Percentiles rank a stretch among this genome's conserved stretches.
Conservation (phyloP, 1,140 invertebrate species). For the Micrasema longulum region DNA sequence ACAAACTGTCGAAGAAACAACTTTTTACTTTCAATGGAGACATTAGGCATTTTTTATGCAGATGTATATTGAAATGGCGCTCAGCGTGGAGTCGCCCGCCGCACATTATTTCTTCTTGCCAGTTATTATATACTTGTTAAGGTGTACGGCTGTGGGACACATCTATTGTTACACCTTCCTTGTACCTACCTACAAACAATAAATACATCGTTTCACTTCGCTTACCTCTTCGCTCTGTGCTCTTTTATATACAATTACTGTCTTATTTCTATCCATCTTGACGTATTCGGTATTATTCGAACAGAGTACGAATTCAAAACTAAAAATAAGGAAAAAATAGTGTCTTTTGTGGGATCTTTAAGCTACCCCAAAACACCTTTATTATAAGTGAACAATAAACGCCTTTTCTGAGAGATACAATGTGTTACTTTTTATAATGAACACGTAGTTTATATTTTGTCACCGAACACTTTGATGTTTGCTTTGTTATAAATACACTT, state of each 20-base stretch:
- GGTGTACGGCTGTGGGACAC: conserved; percentile 19
- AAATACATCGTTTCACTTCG: conserved; percentile 33
- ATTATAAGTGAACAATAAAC: conserved; percentile 41
- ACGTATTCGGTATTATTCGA: conserved; percentile 37
- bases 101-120: conserved; percentile 24
- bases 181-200: conserved; percentile 30
- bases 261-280: conserved; percentile 43
- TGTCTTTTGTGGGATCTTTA: conserved; percentile 38
- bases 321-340: conserved; percentile 19
- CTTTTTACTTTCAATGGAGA: conserved; percentile 38
- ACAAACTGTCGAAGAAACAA: conserved; percentile 16
- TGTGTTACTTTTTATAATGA: conserved; percentile 39
- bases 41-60: conserved; percentile 25
- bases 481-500: conserved; percentile 44
- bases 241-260: conserved; percentile 36
- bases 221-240: conserved; percentile 28
- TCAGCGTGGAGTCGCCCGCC: conserved; percentile 18
- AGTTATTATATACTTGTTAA: conserved; percentile 37
- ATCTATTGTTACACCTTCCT: conserved; percentile 9
- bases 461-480: conserved; percentile 36
- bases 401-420: conserved; percentile 28
- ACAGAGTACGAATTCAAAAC: conserved; percentile 14
- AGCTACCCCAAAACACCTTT: conserved; percentile 48
- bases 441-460: conserved; percentile 22
- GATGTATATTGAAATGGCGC: conserved; percentile 16